A percentile compares a stretch with the other conserved stretches of the same genome.
Conservation (phyloP, 2,797 vertebrate genomes). For the Loris lydekkerianus region DNA sequence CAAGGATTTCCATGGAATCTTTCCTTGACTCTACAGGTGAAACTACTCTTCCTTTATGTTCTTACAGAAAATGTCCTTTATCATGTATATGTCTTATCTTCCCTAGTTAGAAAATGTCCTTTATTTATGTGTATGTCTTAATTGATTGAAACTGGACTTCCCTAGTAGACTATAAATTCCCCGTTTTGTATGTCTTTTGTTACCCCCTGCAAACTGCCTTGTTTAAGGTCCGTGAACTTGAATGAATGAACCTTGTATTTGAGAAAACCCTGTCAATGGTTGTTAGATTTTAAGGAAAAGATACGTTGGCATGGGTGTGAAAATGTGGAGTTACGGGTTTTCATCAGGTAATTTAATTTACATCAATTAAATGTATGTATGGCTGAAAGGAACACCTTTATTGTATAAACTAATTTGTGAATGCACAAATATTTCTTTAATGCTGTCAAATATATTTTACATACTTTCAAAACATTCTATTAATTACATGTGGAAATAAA, state of each 20-base stretch:
- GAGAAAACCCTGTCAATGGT: conserved; percentile 26
- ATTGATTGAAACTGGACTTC: neutral
- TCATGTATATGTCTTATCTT: neutral
- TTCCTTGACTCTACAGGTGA: neutral
- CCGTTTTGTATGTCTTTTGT: conserved; percentile 5
- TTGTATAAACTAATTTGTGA: conserved; percentile 24
- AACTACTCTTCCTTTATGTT: conserved; percentile 51
- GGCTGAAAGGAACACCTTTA: conserved; percentile 34
- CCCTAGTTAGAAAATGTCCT: neutral
- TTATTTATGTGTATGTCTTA: too few species aligned
- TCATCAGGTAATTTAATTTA: conserved; percentile 51
- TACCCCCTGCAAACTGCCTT: neutral
- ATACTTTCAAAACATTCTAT: neutral
- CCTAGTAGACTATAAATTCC: neutral
- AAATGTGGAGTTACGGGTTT: neutral
- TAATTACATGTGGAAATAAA: conserved; percentile 39
- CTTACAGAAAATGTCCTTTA: neutral
- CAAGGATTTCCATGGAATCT: neutral
- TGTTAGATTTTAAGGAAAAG: neutral
- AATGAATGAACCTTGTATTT: neutral
- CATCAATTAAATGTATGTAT: neutral
- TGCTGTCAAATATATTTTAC: neutral
- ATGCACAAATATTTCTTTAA: neutral
- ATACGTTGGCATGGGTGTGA: neutral
- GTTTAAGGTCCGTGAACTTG: neutral